A percentile compares a stretch with the other conserved stretches of the same genome.
Conservation (phyloP, 2,113 vertebrate species). For the human (Homo sapiens) region GRCh38 chr4:36167501-36168000, state of each 20-base stretch:
- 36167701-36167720: background rate
- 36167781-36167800: background rate
- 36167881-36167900: constrained; percentile 4
- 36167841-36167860: background rate
- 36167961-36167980: background rate
- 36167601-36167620: background rate
- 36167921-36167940: background rate
- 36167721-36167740: background rate
- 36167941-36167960: background rate
- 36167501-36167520: background rate
- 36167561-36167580: background rate
- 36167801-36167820: background rate
- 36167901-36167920: background rate
- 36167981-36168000: background rate
- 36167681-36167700: background rate
- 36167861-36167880: background rate
- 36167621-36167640: background rate
- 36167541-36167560: rapidly evolving
- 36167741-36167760: background rate
- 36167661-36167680: background rate
- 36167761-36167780: background rate
- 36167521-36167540: background rate
- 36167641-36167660: background rate
- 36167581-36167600: background rate
- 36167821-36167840: background rate